Base-by-base conservation (phyloP, 2,888 invertebrate species). In the Polietes domitor region DNA sequence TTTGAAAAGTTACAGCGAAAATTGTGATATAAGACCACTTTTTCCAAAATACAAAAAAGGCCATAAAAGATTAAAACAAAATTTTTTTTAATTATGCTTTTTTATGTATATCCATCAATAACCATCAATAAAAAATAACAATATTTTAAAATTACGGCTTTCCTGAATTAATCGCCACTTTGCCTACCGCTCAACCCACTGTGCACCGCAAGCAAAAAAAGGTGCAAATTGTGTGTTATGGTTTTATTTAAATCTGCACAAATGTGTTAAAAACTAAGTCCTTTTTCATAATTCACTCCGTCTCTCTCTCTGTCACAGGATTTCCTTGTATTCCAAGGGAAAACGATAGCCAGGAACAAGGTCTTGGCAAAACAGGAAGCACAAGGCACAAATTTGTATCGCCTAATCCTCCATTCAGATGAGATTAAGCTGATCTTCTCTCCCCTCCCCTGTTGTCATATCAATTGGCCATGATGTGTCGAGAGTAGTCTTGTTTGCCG, bases 371-470 rank as follows among this genome's bases (percentile, higher is more conserved):
- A 84, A 84, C 84, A 84, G 84, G 81, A 84, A 84, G 68, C 68
- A 68, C 4, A 41, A 68, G 5, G 47, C 47, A 76, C 84, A 84
- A 79, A 84, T 81, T 78, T 78, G 72, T 53, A 81, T 78, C 81
- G 61, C 50, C 68, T 84, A 84, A 84, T 84, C 84, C 78, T 83
- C 63, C 84, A 86, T 86, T 85, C 86, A 85, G 81, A 82, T 80
- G 83, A 81, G 86, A 85, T 86, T 86, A 86, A 83, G 82, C 76
- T 86, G 85, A 86, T 86, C 85, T 79, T 58, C 26, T 65, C 32
- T 19, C 19, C 21, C 10, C 37, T 5, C 24, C 19, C 41, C 50
- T 53, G 76, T 76, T 71, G 63, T 72, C 78, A 70, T 61, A 73
- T 73, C 73, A 73, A 73, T 73, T 73, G 73, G 73, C 73, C 73